Evolutionary conservation across 2,888 invertebrate genomes (phyloP), one percentile per base, ranked within the genome.

Genomic region (Steinernema scapterisci): DNA sequence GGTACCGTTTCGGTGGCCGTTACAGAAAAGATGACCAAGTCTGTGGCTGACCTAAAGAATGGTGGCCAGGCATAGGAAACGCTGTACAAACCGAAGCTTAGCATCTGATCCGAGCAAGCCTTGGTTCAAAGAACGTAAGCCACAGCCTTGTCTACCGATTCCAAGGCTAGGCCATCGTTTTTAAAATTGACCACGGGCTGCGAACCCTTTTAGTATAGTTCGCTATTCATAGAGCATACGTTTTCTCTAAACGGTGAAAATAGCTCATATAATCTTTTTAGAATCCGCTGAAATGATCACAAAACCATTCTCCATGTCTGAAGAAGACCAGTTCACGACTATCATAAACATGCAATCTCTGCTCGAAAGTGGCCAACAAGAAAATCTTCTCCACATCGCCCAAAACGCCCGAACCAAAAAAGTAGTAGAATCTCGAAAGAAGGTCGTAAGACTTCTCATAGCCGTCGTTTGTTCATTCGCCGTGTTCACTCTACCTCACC

Each of bases 381-480:
- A 71, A 21, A 71, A 71, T 44, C 45, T 46, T 1, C 9, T 94
- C 76, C 91, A 92, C 71, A 93, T 93, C 21, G 91, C 94, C 23
- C 91, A 93, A 43, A 93, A 93, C 51, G 94, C 95, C 70, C 38
- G 78, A 80, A 73, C 79, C 79, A 71, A n/a, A 31, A 80, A 25
- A 45, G 70, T 38, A 54, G 48, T 51, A 7, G 51, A 48, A 31
- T 72, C 72, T 48, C 27, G 63, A 11, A 63, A 63, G 31, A 63
- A 81, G 82, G 75, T 81, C n/a, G 93, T 95, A 81, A 92, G 93
- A 78, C 93, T 95, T 92, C 91, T 95, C 81, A 93, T 95, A 78
- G 92, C 93, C 38, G 93, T 95, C 70, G 94, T 95, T 71, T 91
- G 93, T 80, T 92, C 93, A 73, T 95, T 95, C 89, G 94, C 94